Base-by-base conservation (phyloP, 2,113 vertebrate genomes). In the Vulpes lagopus region DNA sequence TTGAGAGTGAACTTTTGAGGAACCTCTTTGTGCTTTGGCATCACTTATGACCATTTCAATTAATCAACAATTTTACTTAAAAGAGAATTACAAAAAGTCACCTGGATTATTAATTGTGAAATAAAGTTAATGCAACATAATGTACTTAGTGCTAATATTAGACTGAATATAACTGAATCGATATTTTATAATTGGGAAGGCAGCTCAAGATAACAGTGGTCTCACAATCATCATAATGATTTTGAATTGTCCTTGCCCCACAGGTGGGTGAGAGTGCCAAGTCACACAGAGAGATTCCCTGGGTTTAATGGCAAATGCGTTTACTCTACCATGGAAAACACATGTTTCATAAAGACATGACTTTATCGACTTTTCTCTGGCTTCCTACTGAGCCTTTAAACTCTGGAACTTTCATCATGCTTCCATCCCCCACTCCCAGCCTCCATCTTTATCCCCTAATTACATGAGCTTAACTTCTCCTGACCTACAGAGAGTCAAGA, bases 401-500 rank as follows among this genome's bases (percentile, higher is more conserved):
- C 80, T 88, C 92, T 97, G 97, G 57, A 92, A 96, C 97, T 92
- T 98, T 94, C 94, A 96, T 98, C 93, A 59, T 32, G 4, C 59
- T 96, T 90, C 94, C 88, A 97, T 82, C 95, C 81, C 84, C 91
- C 93, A 53, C 71, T 73, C 76, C 69, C 27, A 94, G 91, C 95
- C 94, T 94, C 88, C 0, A 3, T 96, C 97, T 96, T 97, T 98
- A 98, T 97, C 94, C 94, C 87, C 96, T 98, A 97, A 98, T 98
- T 98, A 98, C 91, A 96, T 35, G 97, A 97, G 96, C 97, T 97
- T 98, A 98, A 98, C 97, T 98, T 98, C 88, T 93, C 88, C 91
- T 97, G 97, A 98, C 97, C 97, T 89, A 96, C 81, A 82, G 91
- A 97, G 92, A 98, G 93, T 97, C 96, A 95, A 96, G 97, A 89